Base-by-base conservation (phyloP, 2,888 invertebrate genomes). In the Aplocera efformata region DNA sequence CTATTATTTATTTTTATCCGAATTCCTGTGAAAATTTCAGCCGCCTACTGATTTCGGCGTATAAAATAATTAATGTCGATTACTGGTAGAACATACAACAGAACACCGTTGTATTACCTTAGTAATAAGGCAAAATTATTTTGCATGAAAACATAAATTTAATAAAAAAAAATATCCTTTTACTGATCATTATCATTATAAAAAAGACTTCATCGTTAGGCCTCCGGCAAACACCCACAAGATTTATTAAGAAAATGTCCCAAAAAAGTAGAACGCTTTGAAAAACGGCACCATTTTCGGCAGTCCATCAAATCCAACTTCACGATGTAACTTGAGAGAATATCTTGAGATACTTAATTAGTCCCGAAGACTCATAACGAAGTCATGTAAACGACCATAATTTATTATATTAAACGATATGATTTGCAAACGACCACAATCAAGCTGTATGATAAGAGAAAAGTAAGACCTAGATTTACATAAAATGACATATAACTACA, bases 361-460 rank as follows among this genome's bases (percentile, higher is more conserved):
- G 61, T 60, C 47, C 55, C 59, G 55, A 58, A 62, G 67, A 69
- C 67, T 60, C 54, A 52, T 56, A 63, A 56, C 48, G 50, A 58
- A 56, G 55, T 61, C 50, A n/a, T 33, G 55, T 65, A 74, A 77
- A 79, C 72, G 60, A 65, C 58, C 56, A 60, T 69, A 73, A 77
- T 80, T 81, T 79, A 76, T 79, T n/a, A n/a, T n/a, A n/a, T 74
- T 70, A 63, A 72, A 63, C 67, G 64, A 63, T 70, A 76, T 72
- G 72, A 72, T 79, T 76, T 72, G 67, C 59, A 62, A 70, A 62
- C 62, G 65, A 40, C 67, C 55, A 55, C 58, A 56, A 62, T 67
- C 60, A 57, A 57, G 49, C 62, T 69, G 76, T 69, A 71, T 67
- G 56, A 55, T 17, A 17, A 17, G 5, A 17, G 13, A 17, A 5